Conservation (phyloP, 2,797 vertebrate species). For the Enteromius treurensis region DNA sequence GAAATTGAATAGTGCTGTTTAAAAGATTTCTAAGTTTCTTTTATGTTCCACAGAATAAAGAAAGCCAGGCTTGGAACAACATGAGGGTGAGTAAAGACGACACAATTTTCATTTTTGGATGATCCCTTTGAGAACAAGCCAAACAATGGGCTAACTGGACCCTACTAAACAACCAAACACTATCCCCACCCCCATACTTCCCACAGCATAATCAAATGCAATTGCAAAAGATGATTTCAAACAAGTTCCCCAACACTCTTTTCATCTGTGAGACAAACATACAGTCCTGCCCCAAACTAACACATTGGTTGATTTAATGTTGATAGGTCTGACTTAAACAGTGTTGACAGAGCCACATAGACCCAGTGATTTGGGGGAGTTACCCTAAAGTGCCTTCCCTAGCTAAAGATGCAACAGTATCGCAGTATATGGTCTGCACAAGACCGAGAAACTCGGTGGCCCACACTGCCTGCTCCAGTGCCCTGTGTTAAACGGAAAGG, state of each 20-base stretch:
- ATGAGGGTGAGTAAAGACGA: not conserved
- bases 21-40: not conserved
- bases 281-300: not conserved
- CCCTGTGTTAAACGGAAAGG: constrained; percentile 36
- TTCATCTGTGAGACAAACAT: not conserved
- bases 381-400: not conserved
- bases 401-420: constrained; percentile 10
- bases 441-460: constrained; percentile 1
- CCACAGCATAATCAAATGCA: not conserved
- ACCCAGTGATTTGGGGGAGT: not conserved
- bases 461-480: constrained; percentile 33
- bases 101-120: not conserved
- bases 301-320: not conserved
- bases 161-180: not conserved
- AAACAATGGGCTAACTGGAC: not conserved
- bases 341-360: not conserved
- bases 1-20: not conserved
- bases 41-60: not conserved
- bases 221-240: not conserved
- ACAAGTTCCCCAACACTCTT: not conserved
- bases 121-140: not conserved
- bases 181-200: not conserved
- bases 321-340: not conserved
- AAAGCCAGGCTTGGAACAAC: not conserved
- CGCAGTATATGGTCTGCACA: not conserved